Evolutionary conservation across 2,113 vertebrate genomes (phyloP).

Genomic region (Fulica atra): DNA sequence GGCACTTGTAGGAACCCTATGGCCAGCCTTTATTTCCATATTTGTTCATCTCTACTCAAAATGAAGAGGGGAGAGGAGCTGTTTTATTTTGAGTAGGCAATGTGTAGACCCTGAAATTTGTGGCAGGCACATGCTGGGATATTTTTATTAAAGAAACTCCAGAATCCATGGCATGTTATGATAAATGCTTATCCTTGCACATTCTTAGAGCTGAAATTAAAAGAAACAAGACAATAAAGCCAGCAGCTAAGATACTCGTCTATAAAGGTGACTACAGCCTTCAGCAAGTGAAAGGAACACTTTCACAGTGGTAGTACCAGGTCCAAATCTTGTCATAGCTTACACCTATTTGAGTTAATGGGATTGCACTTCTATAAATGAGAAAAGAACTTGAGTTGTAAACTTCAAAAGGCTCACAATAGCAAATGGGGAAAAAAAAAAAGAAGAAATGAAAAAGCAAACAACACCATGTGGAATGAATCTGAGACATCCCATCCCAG

Average conservation of each 20-base stretch:
- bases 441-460: conserved; percentile 41
- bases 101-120: conserved; percentile 8
- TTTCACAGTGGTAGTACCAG: neutral
- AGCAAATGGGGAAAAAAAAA: neutral
- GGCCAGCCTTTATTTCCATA: neutral
- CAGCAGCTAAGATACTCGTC: conserved; percentile 1
- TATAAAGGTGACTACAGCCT: neutral
- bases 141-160: conserved; percentile 61
- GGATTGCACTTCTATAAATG: neutral
- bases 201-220: conserved; percentile 26
- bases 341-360: neutral
- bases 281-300: neutral
- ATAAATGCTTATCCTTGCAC: conserved; percentile 51
- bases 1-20: neutral
- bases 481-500: conserved; percentile 45
- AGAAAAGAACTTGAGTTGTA: neutral
- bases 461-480: conserved; percentile 57
- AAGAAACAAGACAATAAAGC: neutral
- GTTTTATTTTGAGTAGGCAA: conserved; percentile 12
- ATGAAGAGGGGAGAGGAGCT: neutral
- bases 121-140: conserved; percentile 38
- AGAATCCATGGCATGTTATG: conserved; percentile 19
- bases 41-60: neutral
- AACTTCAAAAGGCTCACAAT: conserved; percentile 52
- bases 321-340: neutral